A percentile compares a stretch with the other conserved stretches of the same genome.
Conservation (phyloP, 2,797 vertebrate genomes). For the Hipposideros larvatus region DNA sequence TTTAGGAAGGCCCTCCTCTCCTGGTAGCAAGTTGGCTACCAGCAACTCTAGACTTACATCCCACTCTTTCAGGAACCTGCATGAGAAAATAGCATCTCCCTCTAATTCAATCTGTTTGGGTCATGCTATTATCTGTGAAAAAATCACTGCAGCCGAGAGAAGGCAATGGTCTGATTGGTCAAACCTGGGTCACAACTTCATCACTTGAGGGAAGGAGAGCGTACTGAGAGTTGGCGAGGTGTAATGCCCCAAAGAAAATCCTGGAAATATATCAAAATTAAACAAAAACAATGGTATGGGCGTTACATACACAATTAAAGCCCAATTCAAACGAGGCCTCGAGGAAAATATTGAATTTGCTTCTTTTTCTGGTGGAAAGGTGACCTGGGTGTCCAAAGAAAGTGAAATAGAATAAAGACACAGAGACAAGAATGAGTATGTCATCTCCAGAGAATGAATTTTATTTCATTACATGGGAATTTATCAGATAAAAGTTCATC, state of each 20-base stretch:
- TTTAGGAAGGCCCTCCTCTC: neutral
- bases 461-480: neutral
- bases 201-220: neutral
- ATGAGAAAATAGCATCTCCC: neutral
- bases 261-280: neutral
- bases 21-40: neutral
- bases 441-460: neutral
- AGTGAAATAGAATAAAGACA: neutral
- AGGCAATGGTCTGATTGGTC: neutral
- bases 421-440: neutral
- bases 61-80: neutral
- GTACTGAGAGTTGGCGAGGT: neutral
- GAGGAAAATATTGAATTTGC: neutral
- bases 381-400: neutral
- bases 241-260: neutral
- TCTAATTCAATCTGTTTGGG: neutral
- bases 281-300: neutral
- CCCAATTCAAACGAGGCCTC: neutral
- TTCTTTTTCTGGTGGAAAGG: conserved; percentile 2
- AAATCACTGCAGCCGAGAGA: neutral
- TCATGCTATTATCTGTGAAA: conserved; percentile 3
- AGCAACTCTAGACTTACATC: neutral
- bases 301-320: neutral
- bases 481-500: neutral
- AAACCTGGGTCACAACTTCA: neutral